A percentile compares a stretch with the other conserved stretches of the same genome.
Evolutionary conservation across 35 echinoderm and acorn worm species (phyloP).

Genomic region (Chiridota heheva): DNA sequence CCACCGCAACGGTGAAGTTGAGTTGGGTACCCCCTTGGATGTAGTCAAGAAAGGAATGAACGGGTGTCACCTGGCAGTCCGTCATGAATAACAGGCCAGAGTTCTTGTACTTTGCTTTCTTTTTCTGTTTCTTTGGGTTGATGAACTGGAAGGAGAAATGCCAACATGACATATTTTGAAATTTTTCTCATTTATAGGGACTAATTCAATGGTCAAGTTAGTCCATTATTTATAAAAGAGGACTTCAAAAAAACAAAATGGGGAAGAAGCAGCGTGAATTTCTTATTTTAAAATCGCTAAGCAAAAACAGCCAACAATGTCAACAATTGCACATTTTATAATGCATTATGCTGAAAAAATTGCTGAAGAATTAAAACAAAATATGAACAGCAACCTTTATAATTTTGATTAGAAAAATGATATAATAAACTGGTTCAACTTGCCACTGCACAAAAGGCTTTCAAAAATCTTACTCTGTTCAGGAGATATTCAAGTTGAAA

Average conservation of each 20-base stretch:
- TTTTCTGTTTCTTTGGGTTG: slow-evolving; percentile 72
- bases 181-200: background rate
- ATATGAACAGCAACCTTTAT: too few relatives aligned
- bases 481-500: too few relatives aligned
- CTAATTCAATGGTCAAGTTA: background rate
- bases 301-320: background rate
- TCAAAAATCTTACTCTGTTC: too few relatives aligned
- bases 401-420: too few relatives aligned
- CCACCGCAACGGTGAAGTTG: slow-evolving; percentile 76
- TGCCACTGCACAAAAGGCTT: too few relatives aligned
- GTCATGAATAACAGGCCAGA: slow-evolving; percentile 71
- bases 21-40: slow-evolving; percentile 83
- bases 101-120: slow-evolving; percentile 71
- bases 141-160: slow-evolving; percentile 55
- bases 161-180: background rate
- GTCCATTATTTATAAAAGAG: background rate
- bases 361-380: too few relatives aligned
- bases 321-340: background rate
- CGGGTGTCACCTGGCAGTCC: slow-evolving; percentile 45
- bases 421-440: too few relatives aligned
- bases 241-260: background rate
- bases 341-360: too few relatives aligned
- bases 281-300: background rate
- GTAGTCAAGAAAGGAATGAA: slow-evolving; percentile 79
- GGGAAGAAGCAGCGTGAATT: too few relatives aligned